Percentiles rank a stretch among this genome's conserved stretches.
Conservation (phyloP, 2,113 vertebrate genomes). For the Melanostigma gelatinosum region DNA sequence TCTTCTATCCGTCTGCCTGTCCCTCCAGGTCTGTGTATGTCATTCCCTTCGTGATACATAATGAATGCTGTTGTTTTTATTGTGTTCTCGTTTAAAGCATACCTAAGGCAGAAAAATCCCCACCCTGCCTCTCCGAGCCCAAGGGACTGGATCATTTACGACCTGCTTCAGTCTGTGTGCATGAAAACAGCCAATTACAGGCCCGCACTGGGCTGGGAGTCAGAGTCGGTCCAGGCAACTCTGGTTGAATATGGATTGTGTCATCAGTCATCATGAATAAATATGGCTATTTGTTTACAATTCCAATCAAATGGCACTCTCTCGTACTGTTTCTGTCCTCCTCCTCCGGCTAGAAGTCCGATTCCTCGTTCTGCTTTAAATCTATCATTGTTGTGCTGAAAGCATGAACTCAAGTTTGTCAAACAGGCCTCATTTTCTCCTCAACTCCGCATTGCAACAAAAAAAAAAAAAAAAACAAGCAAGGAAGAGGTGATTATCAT, state of each 20-base stretch:
- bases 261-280: slow-evolving; percentile 57
- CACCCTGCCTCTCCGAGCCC: not conserved
- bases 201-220: slow-evolving; percentile 2
- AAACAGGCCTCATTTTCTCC: not conserved
- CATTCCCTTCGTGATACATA: not conserved
- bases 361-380: slow-evolving; percentile 4
- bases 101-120: slow-evolving; percentile 36
- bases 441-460: not conserved
- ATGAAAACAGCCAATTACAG: slow-evolving; percentile 61
- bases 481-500: slow-evolving; percentile 13
- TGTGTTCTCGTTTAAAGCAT: slow-evolving; percentile 23
- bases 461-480: not conserved
- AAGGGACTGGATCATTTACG: slow-evolving; percentile 28
- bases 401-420: not conserved
- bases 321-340: not conserved
- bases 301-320: not conserved
- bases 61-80: slow-evolving; percentile 38
- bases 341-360: slow-evolving; percentile 16
- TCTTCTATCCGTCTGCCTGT: not conserved
- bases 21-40: not conserved
- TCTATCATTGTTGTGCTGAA: not conserved
- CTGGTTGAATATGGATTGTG: slow-evolving; percentile 40
- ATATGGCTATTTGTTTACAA: slow-evolving; percentile 28
- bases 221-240: not conserved
- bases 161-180: slow-evolving; percentile 1